phyloP scores from a whole-genome alignment of 1,140 invertebrate species.

The Zaprionus ornatus region DNA sequence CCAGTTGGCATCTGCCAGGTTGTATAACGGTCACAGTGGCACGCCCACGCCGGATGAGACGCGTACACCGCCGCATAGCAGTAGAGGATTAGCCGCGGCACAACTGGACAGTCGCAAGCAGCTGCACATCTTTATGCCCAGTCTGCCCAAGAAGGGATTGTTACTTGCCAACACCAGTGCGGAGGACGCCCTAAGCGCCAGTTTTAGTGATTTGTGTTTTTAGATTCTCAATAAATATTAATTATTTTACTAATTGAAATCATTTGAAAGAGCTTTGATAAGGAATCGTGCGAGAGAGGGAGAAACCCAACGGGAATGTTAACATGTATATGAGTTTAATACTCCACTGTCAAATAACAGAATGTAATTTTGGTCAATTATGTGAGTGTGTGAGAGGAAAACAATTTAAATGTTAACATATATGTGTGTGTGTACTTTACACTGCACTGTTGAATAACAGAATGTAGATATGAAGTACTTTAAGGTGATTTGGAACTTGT shows the following conservation, averaged over 20 bases:
- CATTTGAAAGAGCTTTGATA: too few species aligned
- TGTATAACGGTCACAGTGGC: slow-evolving; percentile 59
- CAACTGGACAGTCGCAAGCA: slow-evolving; percentile 64
- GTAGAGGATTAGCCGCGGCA: slow-evolving; percentile 31
- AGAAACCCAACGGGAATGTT: too few species aligned
- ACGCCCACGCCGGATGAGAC: slow-evolving; percentile 38
- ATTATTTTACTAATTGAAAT: background rate
- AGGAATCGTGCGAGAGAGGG: too few species aligned
- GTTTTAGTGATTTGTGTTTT: slow-evolving; percentile 63
- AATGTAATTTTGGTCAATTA: too few species aligned
- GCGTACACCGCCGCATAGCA: slow-evolving; percentile 56
- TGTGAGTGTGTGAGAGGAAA: background rate
- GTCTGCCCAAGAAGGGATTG: slow-evolving; percentile 74
- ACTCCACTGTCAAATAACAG: too few species aligned
- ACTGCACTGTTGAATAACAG: background rate
- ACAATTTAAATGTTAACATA: background rate
- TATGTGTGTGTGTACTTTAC: background rate
- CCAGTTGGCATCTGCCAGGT: slow-evolving; percentile 62
- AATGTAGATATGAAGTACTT: background rate
- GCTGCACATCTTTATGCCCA: slow-evolving; percentile 82
- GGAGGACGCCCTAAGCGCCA: slow-evolving; percentile 55
- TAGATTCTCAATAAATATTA: background rate
- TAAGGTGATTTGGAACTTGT: background rate
- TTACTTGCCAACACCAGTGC: slow-evolving; percentile 22
- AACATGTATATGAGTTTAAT: too few species aligned